Conservation (phyloP, 2,888 invertebrate genomes). For the Ryuthela nishihirai region DNA sequence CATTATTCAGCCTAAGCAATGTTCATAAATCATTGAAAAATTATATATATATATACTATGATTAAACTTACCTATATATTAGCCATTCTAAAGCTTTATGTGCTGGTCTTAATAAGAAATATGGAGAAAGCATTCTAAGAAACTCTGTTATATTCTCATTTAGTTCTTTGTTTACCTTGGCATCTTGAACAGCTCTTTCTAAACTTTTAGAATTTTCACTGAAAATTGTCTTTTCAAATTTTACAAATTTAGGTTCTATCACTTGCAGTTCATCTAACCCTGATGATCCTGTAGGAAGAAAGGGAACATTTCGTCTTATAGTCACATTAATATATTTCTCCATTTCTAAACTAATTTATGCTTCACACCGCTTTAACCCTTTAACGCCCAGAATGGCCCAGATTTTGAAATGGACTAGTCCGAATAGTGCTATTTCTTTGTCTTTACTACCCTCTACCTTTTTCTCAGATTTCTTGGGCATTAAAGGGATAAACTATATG, state of each 20-base stretch:
- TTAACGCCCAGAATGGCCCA: too few species aligned
- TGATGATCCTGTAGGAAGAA: constrained; percentile 65
- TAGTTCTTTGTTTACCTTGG: constrained; percentile 69
- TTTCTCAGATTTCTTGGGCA: too few species aligned
- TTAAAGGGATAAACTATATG: too few species aligned
- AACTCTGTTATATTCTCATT: constrained; percentile 73
- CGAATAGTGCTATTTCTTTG: too few species aligned
- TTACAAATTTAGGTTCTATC: constrained; percentile 66
- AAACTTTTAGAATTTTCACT: constrained; percentile 69
- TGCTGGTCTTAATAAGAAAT: constrained; percentile 74
- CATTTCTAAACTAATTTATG: too few species aligned
- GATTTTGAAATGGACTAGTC: too few species aligned
- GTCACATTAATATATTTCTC: too few species aligned
- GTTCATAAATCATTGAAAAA: background rate
- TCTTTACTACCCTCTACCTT: too few species aligned
- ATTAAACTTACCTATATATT: constrained; percentile 60
- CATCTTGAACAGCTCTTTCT: constrained; percentile 72
- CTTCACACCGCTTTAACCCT: too few species aligned
- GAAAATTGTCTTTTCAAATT: constrained; percentile 73
- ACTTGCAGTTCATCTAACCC: constrained; percentile 78
- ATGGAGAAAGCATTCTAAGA: constrained; percentile 73
- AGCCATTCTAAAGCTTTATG: constrained; percentile 96
- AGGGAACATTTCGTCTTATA: too few species aligned
- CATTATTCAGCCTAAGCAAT: too few species aligned
- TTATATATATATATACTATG: background rate